Evolutionary conservation across 2,113 vertebrate genomes (phyloP).

Genomic region (Forbesichthys agassizii): DNA sequence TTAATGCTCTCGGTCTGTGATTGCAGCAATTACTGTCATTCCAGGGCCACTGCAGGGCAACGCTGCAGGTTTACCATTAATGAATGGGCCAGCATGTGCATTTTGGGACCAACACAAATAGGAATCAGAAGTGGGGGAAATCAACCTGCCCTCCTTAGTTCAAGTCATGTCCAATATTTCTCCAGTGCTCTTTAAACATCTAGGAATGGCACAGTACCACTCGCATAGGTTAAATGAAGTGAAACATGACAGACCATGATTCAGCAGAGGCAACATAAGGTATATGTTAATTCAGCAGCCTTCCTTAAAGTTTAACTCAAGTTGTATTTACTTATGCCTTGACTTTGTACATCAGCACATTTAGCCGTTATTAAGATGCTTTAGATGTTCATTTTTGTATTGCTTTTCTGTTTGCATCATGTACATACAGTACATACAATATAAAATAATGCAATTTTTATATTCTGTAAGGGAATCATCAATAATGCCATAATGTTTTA

Average conservation of each 20-base stretch:
- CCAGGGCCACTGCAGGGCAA: slow-evolving; percentile 59
- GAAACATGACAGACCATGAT: slow-evolving; percentile 10
- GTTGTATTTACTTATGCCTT: slow-evolving; percentile 13
- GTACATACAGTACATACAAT: too few species aligned
- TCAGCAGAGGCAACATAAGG: slow-evolving; percentile 9
- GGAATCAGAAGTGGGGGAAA: slow-evolving; percentile 48
- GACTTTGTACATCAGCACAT: slow-evolving; percentile 7
- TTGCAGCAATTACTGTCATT: slow-evolving; percentile 69
- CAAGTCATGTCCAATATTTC: slow-evolving; percentile 43
- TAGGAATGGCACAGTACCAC: slow-evolving; percentile 28
- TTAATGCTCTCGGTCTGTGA: slow-evolving; percentile 60
- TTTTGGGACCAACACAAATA: slow-evolving; percentile 60
- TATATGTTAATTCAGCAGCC: not conserved
- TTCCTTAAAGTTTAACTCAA: not conserved
- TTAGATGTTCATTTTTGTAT: too few species aligned
- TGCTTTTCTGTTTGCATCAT: too few species aligned
- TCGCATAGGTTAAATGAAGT: slow-evolving; percentile 31
- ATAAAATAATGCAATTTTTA: too few species aligned
- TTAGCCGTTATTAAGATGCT: too few species aligned
- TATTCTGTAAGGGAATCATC: too few species aligned
- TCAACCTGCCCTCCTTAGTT: slow-evolving; percentile 36
- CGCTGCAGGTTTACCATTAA: slow-evolving; percentile 68
- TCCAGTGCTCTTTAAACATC: slow-evolving; percentile 7
- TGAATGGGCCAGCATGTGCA: slow-evolving; percentile 60
- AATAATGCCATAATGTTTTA: too few species aligned